These are phyloP conservation scores for Gymnobelideus leadbeateri DNA, from an alignment of 2,113 vertebrate genomes.

Conservation along the genomic window DNA sequence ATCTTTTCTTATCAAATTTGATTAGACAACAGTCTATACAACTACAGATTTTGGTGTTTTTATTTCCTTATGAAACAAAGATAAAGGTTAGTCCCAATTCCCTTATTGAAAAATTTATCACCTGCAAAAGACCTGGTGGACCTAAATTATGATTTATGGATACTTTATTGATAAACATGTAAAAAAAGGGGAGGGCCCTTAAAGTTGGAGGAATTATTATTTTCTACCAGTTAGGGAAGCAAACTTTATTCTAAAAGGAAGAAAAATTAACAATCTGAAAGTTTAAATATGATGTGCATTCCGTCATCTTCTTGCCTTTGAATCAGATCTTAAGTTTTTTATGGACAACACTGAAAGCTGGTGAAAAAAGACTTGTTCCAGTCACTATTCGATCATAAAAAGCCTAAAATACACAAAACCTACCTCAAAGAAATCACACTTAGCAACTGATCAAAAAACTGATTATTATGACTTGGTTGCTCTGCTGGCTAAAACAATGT, in stretches of 20 bases:
- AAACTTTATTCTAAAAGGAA: not conserved
- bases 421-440: not conserved
- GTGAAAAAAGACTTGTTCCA: not conserved
- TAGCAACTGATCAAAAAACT: not conserved
- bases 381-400: not conserved
- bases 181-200: not conserved
- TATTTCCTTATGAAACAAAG: too few relatives aligned
- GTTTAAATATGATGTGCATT: not conserved
- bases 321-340: not conserved
- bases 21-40: not conserved
- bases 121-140: not conserved
- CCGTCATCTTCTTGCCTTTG: not conserved
- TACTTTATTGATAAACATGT: not conserved
- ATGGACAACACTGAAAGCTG: not conserved
- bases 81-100: not conserved
- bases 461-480: not conserved
- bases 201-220: not conserved
- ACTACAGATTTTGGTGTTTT: too few relatives aligned
- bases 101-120: not conserved
- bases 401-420: not conserved
- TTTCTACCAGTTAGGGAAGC: not conserved
- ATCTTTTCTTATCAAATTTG: not conserved
- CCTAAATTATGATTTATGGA: not conserved
- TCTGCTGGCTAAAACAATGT: not conserved
- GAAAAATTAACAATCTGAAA: not conserved